phyloP scores from a whole-genome alignment of 2,113 vertebrate genomes.

The Syrrhaptes paradoxus region DNA sequence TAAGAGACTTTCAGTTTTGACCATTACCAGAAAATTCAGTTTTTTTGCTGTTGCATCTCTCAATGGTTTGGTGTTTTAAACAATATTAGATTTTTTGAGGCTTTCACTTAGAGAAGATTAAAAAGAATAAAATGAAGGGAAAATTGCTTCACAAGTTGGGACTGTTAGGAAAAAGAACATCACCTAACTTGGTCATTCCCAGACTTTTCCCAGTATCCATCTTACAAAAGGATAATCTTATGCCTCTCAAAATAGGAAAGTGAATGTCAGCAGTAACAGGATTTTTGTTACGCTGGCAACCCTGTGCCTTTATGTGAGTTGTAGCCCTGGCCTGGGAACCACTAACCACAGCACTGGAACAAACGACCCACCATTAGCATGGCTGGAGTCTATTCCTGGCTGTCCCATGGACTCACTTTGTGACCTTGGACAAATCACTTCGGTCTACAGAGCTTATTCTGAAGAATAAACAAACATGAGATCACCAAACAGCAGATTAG shows the following conservation, averaged over 20 bases:
- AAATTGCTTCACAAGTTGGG: neutral
- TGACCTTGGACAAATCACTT: slow-evolving; percentile 11
- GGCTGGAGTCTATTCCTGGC: neutral
- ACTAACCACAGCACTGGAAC: neutral
- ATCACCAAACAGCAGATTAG: neutral
- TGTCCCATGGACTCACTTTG: neutral
- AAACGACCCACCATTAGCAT: neutral
- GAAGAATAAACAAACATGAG: neutral
- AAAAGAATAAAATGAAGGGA: neutral
- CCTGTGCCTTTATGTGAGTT: neutral
- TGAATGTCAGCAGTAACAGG: slow-evolving; percentile 9
- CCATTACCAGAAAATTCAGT: neutral
- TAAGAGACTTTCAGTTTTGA: neutral
- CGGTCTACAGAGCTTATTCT: neutral
- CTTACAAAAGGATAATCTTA: neutral
- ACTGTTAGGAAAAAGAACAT: neutral
- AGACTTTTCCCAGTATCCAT: neutral
- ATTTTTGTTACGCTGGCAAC: neutral
- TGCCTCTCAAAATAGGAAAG: neutral
- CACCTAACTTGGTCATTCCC: neutral
- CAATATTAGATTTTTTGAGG: neutral
- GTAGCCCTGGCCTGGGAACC: neutral
- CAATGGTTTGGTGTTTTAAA: neutral
- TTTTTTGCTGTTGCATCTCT: neutral
- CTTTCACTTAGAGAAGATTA: neutral